phyloP scores from a whole-genome alignment of 2,797 vertebrate species.

The Tragopan temminckii region DNA sequence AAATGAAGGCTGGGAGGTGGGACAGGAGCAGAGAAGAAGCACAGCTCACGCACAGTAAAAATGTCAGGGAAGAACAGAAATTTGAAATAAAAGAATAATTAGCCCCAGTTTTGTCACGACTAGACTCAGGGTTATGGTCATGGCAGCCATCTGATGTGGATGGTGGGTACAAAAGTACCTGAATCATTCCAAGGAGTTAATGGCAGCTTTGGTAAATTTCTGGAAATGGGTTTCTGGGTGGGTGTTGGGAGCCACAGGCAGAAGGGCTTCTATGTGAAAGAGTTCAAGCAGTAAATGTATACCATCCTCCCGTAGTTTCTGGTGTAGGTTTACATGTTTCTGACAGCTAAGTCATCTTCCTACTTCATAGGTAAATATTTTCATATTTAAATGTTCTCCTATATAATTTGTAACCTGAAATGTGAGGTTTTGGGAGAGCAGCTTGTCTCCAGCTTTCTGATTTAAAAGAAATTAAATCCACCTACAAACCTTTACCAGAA shows the following conservation, averaged over 20 bases:
- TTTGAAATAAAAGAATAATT: not conserved
- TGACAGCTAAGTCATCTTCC: not conserved
- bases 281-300: fast-evolving
- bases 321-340: not conserved
- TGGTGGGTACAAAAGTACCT: not conserved
- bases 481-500: not conserved
- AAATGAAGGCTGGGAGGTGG: not conserved
- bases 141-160: not conserved
- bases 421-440: not conserved
- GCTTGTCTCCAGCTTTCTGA: not conserved
- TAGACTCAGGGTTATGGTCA: not conserved
- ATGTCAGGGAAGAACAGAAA: not conserved
- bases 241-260: not conserved
- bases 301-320: not conserved
- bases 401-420: not conserved
- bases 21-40: not conserved
- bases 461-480: not conserved
- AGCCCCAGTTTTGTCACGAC: not conserved
- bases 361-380: not conserved
- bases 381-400: not conserved
- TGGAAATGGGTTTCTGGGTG: not conserved
- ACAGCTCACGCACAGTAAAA: not conserved
- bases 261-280: not conserved
- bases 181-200: not conserved
- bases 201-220: not conserved